Evolutionary conservation across 1,140 invertebrate species (phyloP), one percentile per base, ranked within the genome.

Genomic region (Epicauta chinensis): DNA sequence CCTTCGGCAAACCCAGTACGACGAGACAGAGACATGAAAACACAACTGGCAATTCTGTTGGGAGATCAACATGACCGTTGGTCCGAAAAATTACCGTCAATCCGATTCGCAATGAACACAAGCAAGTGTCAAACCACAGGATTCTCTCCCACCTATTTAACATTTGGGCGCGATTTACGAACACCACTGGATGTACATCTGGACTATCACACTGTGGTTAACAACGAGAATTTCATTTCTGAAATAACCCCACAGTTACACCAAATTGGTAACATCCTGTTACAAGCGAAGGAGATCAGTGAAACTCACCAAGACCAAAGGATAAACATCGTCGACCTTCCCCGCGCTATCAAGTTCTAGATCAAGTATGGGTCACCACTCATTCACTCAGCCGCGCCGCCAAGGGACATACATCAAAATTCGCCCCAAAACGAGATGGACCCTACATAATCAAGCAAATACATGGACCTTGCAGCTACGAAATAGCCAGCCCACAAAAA

Each of bases 61-160:
- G 55, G 58, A 2, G 43, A 62, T 1, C 56, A 72, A 23, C 71
- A 75, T 41, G 16, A 31, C 2, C 38, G 47, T 2, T 77, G 71
- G 71, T 54, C 65, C 31, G 31, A 58, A 11, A 44, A 64, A 47
- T 51, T 71, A 0, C 32, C 42, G 5, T 46, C 58, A 1, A 61
- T 69, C 15, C 44, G 60, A 2, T 68, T 70, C 42, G 65, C 66
- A 0, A 58, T 65, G 34, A 67, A 68, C 45, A 60, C 72, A 0
- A 66, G 64, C 0, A 53, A 60, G 1, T 54, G 69, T 53, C 46
- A 59, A 10, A 53, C 61, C 0, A 64, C 69, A 2, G 52, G 62
- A 47, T 49, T 54, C 9, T 65, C 64, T 9, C 69, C 71, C 6
- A 67, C 67, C 2, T 65, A 67, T 13, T 39, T 71, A 3, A 72